Percentiles rank a stretch among this genome's conserved stretches.
Evolutionary conservation across 2,888 invertebrate genomes (phyloP).

Genomic region (Willowsia nigromaculata): DNA sequence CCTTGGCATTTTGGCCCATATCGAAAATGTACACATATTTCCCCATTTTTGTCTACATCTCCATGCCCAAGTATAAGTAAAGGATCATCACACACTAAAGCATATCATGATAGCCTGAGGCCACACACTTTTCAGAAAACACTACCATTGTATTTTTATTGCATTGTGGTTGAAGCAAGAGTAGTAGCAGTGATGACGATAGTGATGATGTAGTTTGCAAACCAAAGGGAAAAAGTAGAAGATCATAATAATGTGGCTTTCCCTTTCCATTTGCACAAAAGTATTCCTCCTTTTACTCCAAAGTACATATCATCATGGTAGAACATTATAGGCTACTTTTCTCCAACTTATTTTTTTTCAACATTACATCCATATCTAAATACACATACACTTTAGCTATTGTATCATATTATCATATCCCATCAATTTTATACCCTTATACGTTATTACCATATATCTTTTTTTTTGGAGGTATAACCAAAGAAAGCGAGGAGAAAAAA

Average conservation of each 20-base stretch:
- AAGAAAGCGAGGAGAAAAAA: not conserved
- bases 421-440: slow-evolving; percentile 12
- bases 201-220: not conserved
- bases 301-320: not conserved
- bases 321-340: not conserved
- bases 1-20: slow-evolving; percentile 55
- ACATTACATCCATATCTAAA: not conserved
- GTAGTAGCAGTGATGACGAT: not conserved
- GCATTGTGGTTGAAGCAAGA: not conserved
- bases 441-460: not conserved
- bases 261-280: slow-evolving; percentile 31
- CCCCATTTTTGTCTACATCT: not conserved
- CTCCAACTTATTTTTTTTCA: not conserved
- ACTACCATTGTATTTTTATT: slow-evolving; percentile 64
- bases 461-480: not conserved
- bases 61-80: not conserved
- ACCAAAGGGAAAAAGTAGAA: not conserved
- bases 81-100: not conserved
- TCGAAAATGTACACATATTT: not conserved
- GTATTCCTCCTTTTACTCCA: not conserved
- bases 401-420: slow-evolving; percentile 11
- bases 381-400: not conserved
- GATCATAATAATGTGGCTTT: slow-evolving; percentile 49
- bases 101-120: slow-evolving; percentile 17
- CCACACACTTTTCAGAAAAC: not conserved